Base-by-base conservation (phyloP, 2,888 invertebrate genomes). In the Blomia tropicalis region DNA sequence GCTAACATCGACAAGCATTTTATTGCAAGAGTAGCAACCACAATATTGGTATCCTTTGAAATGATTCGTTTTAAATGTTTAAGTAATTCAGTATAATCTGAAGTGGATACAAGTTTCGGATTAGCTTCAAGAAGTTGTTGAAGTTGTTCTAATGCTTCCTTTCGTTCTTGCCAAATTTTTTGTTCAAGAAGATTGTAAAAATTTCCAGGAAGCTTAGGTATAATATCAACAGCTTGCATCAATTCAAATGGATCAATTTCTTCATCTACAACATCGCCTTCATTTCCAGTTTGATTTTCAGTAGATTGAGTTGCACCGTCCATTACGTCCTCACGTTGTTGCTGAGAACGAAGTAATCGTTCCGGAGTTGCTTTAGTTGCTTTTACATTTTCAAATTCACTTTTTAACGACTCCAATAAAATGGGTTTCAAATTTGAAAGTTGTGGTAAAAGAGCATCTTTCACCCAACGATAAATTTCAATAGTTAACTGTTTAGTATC, bases 91-190 rank as follows among this genome's bases (percentile, higher is more conserved):
- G 87, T 87, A 74, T 91, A 96, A 71, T 96, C 95, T n/a, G 29
- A 2, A 0, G 92, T 93, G 67, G 81, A 82, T 71, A 91, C 91
- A 53, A 96, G 73, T 73, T 85, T 91, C 0, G 87, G 91, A 71
- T 80, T 81, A 43, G 77, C 73, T 69, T 85, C 83, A 11, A 87
- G 72, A 23, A 92, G 75, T 67, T 80, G 81, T 67, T 90, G 87
- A 14, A 95, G 73, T 0, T 79, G 78, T 69, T 95, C 95, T 17
- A 98, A 73, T 0, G 85, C 85, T 72, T 95, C 93, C 72, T 92
- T 93, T 30, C 98, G 78, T 63, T 95, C 89, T 71, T 89, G 89
- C 98, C 93, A 98, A 71, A 91, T 95, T 74, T 90, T 93, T 0
- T 87, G 87, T 70, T 96, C 91, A 2, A 88, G 73, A 73, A 92